A percentile compares a stretch with the other conserved stretches of the same genome.
These are phyloP conservation scores for Ectemnius lituratus DNA, from an alignment of 2,888 invertebrate species.

Conservation along the genomic window DNA sequence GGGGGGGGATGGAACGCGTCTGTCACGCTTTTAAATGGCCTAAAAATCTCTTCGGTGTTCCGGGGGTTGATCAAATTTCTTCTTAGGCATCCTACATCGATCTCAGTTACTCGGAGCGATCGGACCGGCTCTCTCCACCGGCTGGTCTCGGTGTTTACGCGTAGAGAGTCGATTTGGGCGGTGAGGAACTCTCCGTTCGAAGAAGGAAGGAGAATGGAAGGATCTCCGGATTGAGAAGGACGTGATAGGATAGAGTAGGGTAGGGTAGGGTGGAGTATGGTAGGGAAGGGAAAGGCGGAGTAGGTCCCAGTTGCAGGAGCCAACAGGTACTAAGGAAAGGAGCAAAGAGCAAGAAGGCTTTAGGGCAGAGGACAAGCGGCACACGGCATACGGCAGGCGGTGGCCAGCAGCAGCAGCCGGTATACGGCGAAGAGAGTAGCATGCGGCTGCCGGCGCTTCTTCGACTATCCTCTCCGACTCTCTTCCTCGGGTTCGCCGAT, in stretches of 20 bases:
- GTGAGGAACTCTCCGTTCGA: neutral
- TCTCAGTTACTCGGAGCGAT: no score
- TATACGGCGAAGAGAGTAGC: neutral
- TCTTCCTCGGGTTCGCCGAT: slow-evolving; percentile 71
- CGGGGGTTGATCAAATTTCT: no score
- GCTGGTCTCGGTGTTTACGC: neutral
- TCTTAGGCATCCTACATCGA: no score
- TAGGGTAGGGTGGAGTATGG: no score
- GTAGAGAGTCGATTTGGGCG: slow-evolving; percentile 4
- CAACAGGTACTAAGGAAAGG: no score
- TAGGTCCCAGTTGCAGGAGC: no score
- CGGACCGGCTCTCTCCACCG: neutral
- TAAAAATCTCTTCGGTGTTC: no score
- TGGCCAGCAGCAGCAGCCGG: slow-evolving; percentile 38
- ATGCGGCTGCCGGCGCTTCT: slow-evolving; percentile 42
- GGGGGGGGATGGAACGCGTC: no score
- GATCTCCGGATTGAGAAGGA: no score
- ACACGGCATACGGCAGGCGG: slow-evolving; percentile 9
- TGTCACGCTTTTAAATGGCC: no score
- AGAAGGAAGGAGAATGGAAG: neutral
- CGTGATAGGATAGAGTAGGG: neutral
- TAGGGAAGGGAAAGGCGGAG: no score
- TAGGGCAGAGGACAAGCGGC: neutral
- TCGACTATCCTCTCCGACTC: slow-evolving; percentile 36
- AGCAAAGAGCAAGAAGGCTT: neutral